Base-by-base conservation (phyloP, 2,113 vertebrate species). In the Taxidea taxus region DNA sequence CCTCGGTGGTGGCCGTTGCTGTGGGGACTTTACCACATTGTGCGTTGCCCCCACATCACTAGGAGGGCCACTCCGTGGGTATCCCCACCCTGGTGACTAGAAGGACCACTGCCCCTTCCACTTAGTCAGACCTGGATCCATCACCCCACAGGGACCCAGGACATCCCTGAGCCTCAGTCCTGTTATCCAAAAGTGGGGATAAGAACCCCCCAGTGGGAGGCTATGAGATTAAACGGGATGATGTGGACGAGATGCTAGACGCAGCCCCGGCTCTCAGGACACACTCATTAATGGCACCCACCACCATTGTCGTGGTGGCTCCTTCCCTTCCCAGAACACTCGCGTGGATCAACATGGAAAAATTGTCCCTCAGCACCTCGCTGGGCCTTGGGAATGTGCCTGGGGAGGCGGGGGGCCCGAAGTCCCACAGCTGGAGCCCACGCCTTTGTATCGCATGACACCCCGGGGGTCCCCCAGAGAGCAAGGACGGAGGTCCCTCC, bases 11-110 rank as follows among this genome's bases (percentile, higher is more conserved):
- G 20, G 15, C 87, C 27, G 0, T 3, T n/a, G 62, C 2, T 4
- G 3, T 25, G 13, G 21, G n/a, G 25, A 20, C 56, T 44, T 10
- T 7, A 4, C 20, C 5, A 51, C 3, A 1, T 23, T 9, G 5
- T 2, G 0, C 20, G 62, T 8, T 23, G 42, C 14, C 62, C 12
- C 7, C 9, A 47, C 20, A 15, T 39, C 3, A 1, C 29, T 2
- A 31, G 18, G 4, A 47, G 66, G 37, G 3, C 47, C 25, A 0
- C 44, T 4, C 0, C 0, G 0, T 2, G 0, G 15, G 8, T 14
- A 14, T n/a, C 20, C 20, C 11, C 10, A 1, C 56, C 31, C 6
- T 12, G 20, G 54, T 21, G 6, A 74, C 82, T 25, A 29, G 15
- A 31, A 49, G 89, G 4, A 3, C 21, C 87, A 15, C 44, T 16